Evolutionary conservation across 2,797 vertebrate genomes (phyloP), one percentile per base, ranked within the genome.

Genomic region (Lycodopsis pacificus): DNA sequence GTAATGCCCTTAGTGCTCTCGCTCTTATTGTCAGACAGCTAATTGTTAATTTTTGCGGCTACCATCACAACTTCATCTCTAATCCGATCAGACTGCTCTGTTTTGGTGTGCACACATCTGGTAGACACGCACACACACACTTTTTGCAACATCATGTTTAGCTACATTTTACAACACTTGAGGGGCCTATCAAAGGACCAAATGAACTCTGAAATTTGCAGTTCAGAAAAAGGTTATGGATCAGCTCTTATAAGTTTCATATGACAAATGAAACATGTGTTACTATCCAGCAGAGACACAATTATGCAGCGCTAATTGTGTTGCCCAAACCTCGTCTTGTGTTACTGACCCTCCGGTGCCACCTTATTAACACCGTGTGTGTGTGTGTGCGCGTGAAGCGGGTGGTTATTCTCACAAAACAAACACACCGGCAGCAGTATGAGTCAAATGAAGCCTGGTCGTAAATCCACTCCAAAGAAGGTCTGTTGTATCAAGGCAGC

Each of bases 391-490:
- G 44, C 82, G 71, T 76, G 49, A 58, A 56, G 75, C 82, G 36
- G 48, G 57, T 32, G 71, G 80, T 59, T 73, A 44, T 57, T n/a
- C 62, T 73, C 58, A 17, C 78, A 78, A 81, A 88, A 74, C 82
- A 90, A 90, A 93, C 80, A 83, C 85, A 71, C 73, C 53, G 9
- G 42, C 76, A 75, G 80, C 69, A 88, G 32, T 76, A 25, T 48
- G 76, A 80, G 62, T 77, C 86, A 79, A 82, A 85, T 42, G 67
- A 59, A 77, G 80, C 38, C 81, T 14, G 71, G 73, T 59, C 76
- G 22, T 62, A 36, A 34, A 76, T 56, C 78, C 69, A 17, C 75
- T 70, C 71, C 74, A 68, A 83, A 56, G 57, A 44, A 44, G 46
- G 84, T 73, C 77, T 83, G 44, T 84, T 57, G 74, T 70, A 61